These are phyloP conservation scores for Cheirogaleus major DNA, from an alignment of 2,797 vertebrate species.

Conservation along the genomic window DNA sequence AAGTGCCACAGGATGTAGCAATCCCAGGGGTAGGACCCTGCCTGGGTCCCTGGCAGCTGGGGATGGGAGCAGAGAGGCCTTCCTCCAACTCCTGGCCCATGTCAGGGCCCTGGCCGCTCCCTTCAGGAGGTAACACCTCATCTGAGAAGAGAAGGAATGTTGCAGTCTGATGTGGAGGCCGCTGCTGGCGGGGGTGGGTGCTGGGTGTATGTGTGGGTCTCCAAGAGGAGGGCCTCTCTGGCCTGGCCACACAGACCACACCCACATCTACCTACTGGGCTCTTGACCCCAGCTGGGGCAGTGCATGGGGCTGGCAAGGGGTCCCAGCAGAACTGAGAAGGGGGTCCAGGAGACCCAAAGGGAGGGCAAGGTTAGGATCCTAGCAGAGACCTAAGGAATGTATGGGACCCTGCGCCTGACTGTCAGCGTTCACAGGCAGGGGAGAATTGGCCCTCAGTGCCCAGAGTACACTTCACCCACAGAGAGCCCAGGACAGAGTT, in stretches of 20 bases:
- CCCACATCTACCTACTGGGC: background rate
- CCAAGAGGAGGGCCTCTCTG: background rate
- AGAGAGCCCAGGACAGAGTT: background rate
- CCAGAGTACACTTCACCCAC: background rate
- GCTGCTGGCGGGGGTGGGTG: background rate
- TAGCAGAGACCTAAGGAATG: background rate
- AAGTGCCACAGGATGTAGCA: background rate
- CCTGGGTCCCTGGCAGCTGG: background rate
- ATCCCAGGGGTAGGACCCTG: background rate
- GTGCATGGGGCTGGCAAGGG: background rate
- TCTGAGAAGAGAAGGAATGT: constrained; percentile 54
- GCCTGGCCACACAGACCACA: background rate
- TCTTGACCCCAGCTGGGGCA: background rate
- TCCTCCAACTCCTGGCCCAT: background rate
- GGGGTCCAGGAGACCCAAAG: background rate
- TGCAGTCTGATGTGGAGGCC: background rate
- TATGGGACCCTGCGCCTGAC: background rate
- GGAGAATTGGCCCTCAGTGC: background rate
- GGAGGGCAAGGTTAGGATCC: background rate
- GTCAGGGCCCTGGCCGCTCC: constrained; percentile 14
- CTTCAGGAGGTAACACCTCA: constrained; percentile 56
- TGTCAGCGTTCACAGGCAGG: background rate
- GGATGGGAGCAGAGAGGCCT: background rate
- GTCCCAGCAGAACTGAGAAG: background rate
- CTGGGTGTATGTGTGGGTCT: background rate